Percentiles rank a stretch among this genome's conserved stretches.
phyloP scores from a whole-genome alignment of 2,888 invertebrate genomes.

The Vanessa cardui region DNA sequence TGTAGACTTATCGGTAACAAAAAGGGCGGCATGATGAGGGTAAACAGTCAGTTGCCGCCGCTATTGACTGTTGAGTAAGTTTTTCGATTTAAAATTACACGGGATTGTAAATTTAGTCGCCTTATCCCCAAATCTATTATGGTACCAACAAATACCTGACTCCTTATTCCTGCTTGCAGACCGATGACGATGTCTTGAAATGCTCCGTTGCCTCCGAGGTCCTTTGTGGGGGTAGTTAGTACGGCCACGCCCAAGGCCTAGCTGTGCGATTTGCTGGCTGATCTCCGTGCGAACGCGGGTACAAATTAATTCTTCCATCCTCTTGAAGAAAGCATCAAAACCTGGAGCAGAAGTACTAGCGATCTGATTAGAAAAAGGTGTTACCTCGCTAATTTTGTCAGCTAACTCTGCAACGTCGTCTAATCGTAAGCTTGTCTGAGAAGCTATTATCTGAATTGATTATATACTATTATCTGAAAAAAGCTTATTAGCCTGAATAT shows the following conservation, averaged over 20 bases:
- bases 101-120: constrained; percentile 3
- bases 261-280: background rate
- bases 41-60: constrained; percentile 11
- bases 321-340: background rate
- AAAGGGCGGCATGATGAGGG: constrained; percentile 11
- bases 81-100: constrained; percentile 2
- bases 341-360: background rate
- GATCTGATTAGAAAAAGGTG: background rate
- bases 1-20: constrained; percentile 12
- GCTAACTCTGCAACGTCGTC: constrained; percentile 6
- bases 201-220: background rate
- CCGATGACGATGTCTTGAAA: background rate
- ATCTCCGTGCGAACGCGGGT: constrained; percentile 3
- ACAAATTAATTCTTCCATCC: background rate
- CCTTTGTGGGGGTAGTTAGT: background rate
- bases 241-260: background rate
- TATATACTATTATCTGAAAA: too few relatives aligned
- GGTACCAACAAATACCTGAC: constrained; percentile 3
- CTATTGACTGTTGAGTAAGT: constrained; percentile 11
- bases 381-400: constrained; percentile 1
- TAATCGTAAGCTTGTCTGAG: background rate
- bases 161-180: background rate
- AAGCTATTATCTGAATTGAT: constrained; percentile 9
- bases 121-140: constrained; percentile 11
- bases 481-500: constrained; percentile 13